Base-by-base conservation (phyloP, 2,888 invertebrate genomes). In the Podabrus alpinus region DNA sequence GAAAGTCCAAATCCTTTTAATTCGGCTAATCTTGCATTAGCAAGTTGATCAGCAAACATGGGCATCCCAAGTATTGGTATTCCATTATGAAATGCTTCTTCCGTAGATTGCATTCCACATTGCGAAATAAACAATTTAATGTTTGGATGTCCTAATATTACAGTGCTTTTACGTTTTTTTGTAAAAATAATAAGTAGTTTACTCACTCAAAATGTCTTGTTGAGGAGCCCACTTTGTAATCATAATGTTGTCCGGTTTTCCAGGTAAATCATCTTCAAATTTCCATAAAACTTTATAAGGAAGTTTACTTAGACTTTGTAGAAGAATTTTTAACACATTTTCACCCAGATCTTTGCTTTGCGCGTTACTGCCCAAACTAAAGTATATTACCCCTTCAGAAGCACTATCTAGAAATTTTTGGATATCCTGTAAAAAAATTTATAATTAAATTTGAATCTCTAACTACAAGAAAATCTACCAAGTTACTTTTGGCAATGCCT, bases 251-350 rank as follows among this genome's bases (percentile, higher is more conserved):
- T 81, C 76, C 0, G 86, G 84, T 75, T 84, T 81, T 25, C 81
- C 82, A 3, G 82, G 80, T 21, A 86, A 66, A 17, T 79, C 62
- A 7, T 13, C 13, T 19, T 88, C 88, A 81, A 84, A 87, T 82
- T 88, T 89, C 88, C 88, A 88, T 2, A 89, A 74, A 15, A 89
- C 83, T 71, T 84, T 85, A 74, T 88, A 87, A 2, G 87, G 86
- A n/a, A 88, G 75, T 76, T 85, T 81, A 0, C 84, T 72, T 71
- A 89, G 87, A 9, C 85, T 85, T 15, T 82, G 79, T 9, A 87
- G 15, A 15, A 88, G 80, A 9, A 80, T 81, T 17, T 85, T 77
- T 7, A 83, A 66, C 15, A 82, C 83, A 5, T 85, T 77, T 21
- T 80, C 73, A 9, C 86, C 2, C n/a, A 73, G 7, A 10, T 59